phyloP scores from a whole-genome alignment of 2,797 vertebrate species.

The Aulostomus chinensis region DNA sequence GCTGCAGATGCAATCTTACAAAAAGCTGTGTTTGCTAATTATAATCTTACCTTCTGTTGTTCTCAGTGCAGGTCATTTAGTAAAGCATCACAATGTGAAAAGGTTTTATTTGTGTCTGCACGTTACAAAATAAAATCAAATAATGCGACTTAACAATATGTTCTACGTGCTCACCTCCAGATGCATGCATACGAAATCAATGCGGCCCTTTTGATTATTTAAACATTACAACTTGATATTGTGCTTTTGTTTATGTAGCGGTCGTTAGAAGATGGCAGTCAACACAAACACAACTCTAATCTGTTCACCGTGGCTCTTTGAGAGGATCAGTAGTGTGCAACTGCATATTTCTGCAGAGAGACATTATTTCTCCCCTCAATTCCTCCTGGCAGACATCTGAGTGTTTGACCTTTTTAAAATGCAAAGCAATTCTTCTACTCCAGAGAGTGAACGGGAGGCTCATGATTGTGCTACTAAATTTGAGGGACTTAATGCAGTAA shows the following conservation, averaged over 20 bases:
- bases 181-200: conserved; percentile 10
- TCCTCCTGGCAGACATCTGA: conserved; percentile 79
- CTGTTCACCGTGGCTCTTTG: conserved; percentile 65
- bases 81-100: conserved; percentile 4
- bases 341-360: conserved; percentile 73
- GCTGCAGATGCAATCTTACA: conserved; percentile 24
- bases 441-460: conserved; percentile 76
- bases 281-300: conserved; percentile 54
- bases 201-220: conserved; percentile 5
- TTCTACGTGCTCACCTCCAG: not conserved
- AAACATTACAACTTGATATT: conserved; percentile 28
- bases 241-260: conserved; percentile 59
- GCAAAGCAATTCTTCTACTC: conserved; percentile 80
- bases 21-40: conserved; percentile 24
- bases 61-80: conserved; percentile 19
- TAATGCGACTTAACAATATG: not conserved
- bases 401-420: conserved; percentile 85
- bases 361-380: conserved; percentile 77
- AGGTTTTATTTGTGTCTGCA: conserved; percentile 9
- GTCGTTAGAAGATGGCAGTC: conserved; percentile 51
- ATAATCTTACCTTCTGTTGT: conserved; percentile 14
- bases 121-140: conserved; percentile 19
- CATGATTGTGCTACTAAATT: conserved; percentile 81
- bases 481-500: conserved; percentile 79
- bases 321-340: conserved; percentile 71